Evolutionary conservation across 2,113 vertebrate species (phyloP).

Genomic region (Hemiprocne comata): DNA sequence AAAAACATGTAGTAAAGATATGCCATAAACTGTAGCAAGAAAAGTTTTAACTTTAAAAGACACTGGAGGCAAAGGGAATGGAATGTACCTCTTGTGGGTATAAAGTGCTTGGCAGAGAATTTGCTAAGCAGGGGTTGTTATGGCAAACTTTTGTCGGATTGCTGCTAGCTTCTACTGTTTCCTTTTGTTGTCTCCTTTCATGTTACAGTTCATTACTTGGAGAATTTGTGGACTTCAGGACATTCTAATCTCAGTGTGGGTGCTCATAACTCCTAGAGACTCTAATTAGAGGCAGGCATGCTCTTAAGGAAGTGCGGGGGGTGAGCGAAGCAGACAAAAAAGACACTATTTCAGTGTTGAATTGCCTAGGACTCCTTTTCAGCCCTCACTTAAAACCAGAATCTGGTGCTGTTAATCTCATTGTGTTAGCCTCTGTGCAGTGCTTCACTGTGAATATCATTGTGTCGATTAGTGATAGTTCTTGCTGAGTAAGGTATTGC

Average conservation of each 20-base stretch:
- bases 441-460: background rate
- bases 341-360: background rate
- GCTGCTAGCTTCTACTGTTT: background rate
- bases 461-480: background rate
- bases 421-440: background rate
- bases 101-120: background rate
- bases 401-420: too few species aligned
- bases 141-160: background rate
- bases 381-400: background rate
- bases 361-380: background rate
- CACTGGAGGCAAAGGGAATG: background rate
- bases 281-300: background rate
- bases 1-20: slow-evolving; percentile 48
- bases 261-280: background rate
- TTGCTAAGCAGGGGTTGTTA: background rate
- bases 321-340: background rate
- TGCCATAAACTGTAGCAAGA: slow-evolving; percentile 33
- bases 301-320: background rate
- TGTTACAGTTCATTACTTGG: background rate
- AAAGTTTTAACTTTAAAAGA: slow-evolving; percentile 32
- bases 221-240: background rate
- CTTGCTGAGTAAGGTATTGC: background rate
- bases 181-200: background rate
- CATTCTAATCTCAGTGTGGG: background rate
- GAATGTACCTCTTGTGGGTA: background rate